Percentiles rank a stretch among this genome's conserved stretches.
Conservation (phyloP, 2,113 vertebrate genomes). For the Solenodon paradoxus region DNA sequence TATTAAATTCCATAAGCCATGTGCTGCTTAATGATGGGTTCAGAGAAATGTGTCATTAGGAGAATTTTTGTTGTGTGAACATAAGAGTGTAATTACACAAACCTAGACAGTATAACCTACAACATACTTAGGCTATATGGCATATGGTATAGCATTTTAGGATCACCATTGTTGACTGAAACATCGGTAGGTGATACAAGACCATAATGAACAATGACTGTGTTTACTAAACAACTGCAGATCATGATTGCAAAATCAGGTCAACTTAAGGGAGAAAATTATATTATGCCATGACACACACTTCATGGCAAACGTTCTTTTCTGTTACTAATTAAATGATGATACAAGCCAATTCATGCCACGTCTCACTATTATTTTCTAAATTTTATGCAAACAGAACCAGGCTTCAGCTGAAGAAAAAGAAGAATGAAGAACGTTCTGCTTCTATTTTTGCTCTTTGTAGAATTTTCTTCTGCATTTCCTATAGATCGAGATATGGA, state of each 20-base stretch:
- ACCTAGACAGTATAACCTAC: background rate
- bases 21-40: no score
- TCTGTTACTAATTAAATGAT: slow-evolving; percentile 69
- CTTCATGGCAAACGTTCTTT: slow-evolving; percentile 44
- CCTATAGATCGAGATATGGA: slow-evolving; percentile 4
- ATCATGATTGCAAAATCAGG: slow-evolving; percentile 44
- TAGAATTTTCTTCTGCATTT: slow-evolving; percentile 61
- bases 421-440: slow-evolving; percentile 71
- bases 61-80: background rate
- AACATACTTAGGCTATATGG: background rate
- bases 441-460: slow-evolving; percentile 36
- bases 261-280: background rate
- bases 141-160: background rate
- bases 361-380: slow-evolving; percentile 64
- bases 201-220: background rate
- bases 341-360: slow-evolving; percentile 70
- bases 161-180: background rate
- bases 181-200: no score
- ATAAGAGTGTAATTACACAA: background rate
- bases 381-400: slow-evolving; percentile 32
- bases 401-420: background rate
- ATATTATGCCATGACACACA: slow-evolving; percentile 29
- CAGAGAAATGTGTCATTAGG: background rate
- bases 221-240: background rate
- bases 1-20: background rate